Conservation (phyloP, 2,888 invertebrate genomes). For the Leucophenga montana region DNA sequence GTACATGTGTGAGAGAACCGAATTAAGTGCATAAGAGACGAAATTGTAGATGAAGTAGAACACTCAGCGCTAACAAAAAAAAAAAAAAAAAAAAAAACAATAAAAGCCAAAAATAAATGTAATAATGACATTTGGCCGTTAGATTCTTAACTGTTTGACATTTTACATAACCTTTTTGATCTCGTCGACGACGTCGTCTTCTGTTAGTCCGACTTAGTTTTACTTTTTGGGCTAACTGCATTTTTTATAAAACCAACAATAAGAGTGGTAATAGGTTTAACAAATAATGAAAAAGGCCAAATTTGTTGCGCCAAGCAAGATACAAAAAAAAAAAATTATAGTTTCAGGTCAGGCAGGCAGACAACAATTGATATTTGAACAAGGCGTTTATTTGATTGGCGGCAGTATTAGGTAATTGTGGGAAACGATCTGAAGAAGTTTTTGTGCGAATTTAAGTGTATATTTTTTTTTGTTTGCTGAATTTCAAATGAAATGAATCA, state of each 20-base stretch:
- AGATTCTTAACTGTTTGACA: slow-evolving; percentile 71
- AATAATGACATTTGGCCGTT: slow-evolving; percentile 69
- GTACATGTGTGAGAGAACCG: not conserved
- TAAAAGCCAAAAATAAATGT: slow-evolving; percentile 64
- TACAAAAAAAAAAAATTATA: slow-evolving; percentile 44
- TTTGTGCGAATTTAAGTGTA: slow-evolving; percentile 34
- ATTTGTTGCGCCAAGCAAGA: slow-evolving; percentile 43
- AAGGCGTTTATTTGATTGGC: slow-evolving; percentile 7
- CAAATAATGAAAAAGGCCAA: slow-evolving; percentile 33
- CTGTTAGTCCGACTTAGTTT: not conserved
- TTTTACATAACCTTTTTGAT: slow-evolving; percentile 70
- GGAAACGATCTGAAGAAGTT: slow-evolving; percentile 35
- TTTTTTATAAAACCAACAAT: not conserved
- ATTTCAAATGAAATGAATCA: not conserved
- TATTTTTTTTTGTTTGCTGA: slow-evolving; percentile 28
- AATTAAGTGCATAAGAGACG: no score
- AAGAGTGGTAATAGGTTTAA: slow-evolving; percentile 6
- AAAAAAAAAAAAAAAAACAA: slow-evolving; percentile 45
- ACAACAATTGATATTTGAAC: not conserved
- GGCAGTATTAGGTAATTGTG: slow-evolving; percentile 5
- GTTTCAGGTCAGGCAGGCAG: slow-evolving; percentile 49
- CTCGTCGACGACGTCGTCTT: slow-evolving; percentile 46
- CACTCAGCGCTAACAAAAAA: slow-evolving; percentile 31
- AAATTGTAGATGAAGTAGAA: slow-evolving; percentile 30
- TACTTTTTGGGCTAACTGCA: slow-evolving; percentile 17